These are phyloP conservation scores for Tetropium fuscum DNA, from an alignment of 2,888 invertebrate genomes.

Conservation along the genomic window DNA sequence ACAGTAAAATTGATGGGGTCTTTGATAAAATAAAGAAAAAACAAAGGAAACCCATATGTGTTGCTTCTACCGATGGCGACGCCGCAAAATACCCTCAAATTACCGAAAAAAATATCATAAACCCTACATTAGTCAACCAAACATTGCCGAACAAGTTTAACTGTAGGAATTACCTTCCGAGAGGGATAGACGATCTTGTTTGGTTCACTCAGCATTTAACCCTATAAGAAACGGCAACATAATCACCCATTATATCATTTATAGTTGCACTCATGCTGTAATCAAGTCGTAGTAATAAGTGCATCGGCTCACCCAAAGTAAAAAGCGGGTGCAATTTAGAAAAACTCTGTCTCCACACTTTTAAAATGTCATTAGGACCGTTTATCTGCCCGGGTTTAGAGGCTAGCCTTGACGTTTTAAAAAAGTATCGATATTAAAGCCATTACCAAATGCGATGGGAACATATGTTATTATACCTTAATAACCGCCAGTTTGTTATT, in stretches of 20 bases:
- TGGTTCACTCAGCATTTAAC: not conserved
- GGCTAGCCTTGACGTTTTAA: slow-evolving; percentile 46
- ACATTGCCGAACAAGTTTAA: not conserved
- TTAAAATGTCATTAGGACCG: slow-evolving; percentile 56
- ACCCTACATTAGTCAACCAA: slow-evolving; percentile 6
- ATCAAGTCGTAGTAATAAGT: slow-evolving; percentile 46
- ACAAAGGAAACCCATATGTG: not conserved
- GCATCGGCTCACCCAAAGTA: slow-evolving; percentile 36
- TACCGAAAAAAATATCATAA: slow-evolving; percentile 5
- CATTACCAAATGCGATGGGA: slow-evolving; percentile 34
- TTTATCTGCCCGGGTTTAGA: slow-evolving; percentile 46
- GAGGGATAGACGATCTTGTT: slow-evolving; percentile 4
- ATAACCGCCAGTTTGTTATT: slow-evolving; percentile 36
- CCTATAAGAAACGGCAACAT: slow-evolving; percentile 25
- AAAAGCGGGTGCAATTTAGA: slow-evolving; percentile 32
- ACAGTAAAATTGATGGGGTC: no score
- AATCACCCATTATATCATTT: slow-evolving; percentile 47
- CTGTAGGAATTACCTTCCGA: slow-evolving; percentile 1
- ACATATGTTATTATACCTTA: slow-evolving; percentile 37
- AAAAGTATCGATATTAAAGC: slow-evolving; percentile 43
- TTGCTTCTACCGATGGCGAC: not conserved
- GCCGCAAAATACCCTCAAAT: not conserved
- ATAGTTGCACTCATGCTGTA: slow-evolving; percentile 43
- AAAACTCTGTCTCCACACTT: slow-evolving; percentile 51
- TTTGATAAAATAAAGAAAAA: no score